phyloP scores from a whole-genome alignment of 2,797 vertebrate species.

The Schizopygopsis pylzovi region DNA sequence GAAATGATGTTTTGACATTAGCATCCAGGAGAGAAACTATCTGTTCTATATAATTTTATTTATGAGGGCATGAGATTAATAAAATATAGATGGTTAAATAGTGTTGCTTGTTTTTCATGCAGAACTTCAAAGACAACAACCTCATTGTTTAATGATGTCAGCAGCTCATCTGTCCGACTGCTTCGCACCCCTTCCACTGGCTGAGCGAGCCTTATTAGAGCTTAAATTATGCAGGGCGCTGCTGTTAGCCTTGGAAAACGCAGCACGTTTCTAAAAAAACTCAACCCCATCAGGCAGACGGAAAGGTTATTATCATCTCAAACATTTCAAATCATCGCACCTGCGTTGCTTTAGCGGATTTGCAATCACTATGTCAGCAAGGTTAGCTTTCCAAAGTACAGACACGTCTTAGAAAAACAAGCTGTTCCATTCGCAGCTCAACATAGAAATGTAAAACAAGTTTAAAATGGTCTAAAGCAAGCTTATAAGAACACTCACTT shows the following conservation, averaged over 20 bases:
- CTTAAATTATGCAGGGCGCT: slow-evolving; percentile 63
- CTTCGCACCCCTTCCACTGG: slow-evolving; percentile 51
- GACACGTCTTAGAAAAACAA: not conserved
- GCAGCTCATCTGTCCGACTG: slow-evolving; percentile 31
- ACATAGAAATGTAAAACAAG: slow-evolving; percentile 11
- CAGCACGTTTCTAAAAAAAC: slow-evolving; percentile 30
- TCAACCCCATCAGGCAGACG: slow-evolving; percentile 10
- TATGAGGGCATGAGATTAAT: not conserved
- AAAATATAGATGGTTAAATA: slow-evolving; percentile 6
- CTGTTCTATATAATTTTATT: not conserved
- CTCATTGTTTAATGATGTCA: slow-evolving; percentile 25
- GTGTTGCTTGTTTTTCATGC: slow-evolving; percentile 38
- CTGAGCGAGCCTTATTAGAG: slow-evolving; percentile 61
- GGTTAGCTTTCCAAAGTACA: slow-evolving; percentile 14
- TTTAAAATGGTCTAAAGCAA: not conserved
- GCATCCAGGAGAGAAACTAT: not conserved
- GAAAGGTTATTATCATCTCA: slow-evolving; percentile 17
- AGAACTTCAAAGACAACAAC: slow-evolving; percentile 46
- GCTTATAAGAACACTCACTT: not conserved
- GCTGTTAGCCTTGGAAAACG: slow-evolving; percentile 41
- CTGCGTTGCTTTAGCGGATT: not conserved
- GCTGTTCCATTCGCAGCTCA: not conserved
- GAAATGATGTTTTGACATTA: not conserved
- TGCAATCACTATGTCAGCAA: slow-evolving; percentile 18
- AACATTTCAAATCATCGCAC: slow-evolving; percentile 1